Conservation (phyloP, 2,113 vertebrate species). For the Pangasianodon hypophthalmus region DNA sequence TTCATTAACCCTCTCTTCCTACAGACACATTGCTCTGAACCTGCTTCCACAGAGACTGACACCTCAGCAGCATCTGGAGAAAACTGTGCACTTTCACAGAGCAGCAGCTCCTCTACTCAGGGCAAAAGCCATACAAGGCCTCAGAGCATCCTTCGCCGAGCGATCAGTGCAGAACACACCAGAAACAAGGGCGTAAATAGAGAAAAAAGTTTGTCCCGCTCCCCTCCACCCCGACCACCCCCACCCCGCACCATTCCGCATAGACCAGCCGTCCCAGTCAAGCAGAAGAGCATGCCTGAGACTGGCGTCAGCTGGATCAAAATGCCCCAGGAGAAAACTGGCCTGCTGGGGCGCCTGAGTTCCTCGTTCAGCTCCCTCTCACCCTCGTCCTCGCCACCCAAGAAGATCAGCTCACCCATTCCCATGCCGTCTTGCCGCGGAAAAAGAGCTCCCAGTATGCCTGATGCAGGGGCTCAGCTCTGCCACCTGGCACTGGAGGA, state of each 20-base stretch:
- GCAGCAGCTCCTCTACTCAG: slow-evolving; percentile 3
- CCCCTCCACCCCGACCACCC: slow-evolving; percentile 64
- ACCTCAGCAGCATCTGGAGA: slow-evolving; percentile 21
- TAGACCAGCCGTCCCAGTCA: slow-evolving; percentile 52
- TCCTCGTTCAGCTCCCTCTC: slow-evolving; percentile 62
- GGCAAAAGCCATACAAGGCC: not conserved
- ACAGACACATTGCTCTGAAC: slow-evolving; percentile 83
- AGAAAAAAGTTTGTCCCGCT: slow-evolving; percentile 32
- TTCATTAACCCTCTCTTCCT: slow-evolving; percentile 96
- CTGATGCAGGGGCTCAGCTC: slow-evolving; percentile 71
- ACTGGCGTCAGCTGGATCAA: slow-evolving; percentile 72
- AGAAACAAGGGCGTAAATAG: not conserved
- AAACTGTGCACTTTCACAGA: not conserved
- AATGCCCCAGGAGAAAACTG: slow-evolving; percentile 63
- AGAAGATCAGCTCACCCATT: slow-evolving; percentile 72
- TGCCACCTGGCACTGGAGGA: slow-evolving; percentile 68
- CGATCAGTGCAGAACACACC: not conserved
- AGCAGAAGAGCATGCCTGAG: slow-evolving; percentile 80
- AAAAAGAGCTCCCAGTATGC: slow-evolving; percentile 74
- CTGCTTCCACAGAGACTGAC: slow-evolving; percentile 38
- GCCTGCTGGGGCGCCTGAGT: slow-evolving; percentile 64
- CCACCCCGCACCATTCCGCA: slow-evolving; percentile 50
- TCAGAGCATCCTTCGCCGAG: not conserved
- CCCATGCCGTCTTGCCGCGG: slow-evolving; percentile 73
- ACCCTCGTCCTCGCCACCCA: slow-evolving; percentile 67